phyloP scores from a whole-genome alignment of 1,140 invertebrate species.

The Odontomachus brunneus region DNA sequence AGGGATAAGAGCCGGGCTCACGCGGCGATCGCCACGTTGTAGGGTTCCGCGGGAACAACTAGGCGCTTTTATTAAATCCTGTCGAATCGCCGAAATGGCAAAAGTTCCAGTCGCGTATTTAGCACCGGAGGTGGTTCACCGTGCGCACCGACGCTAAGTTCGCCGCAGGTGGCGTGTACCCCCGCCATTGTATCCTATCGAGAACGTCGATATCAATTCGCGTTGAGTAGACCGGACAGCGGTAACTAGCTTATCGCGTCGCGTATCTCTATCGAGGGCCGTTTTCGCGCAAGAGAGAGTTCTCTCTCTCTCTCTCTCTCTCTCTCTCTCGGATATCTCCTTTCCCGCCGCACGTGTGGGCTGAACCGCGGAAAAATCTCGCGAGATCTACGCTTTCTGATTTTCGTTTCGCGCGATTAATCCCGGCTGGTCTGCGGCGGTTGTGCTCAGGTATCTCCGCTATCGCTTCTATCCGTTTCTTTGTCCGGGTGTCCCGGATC shows the following conservation, averaged over 20 bases:
- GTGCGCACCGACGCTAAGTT: conserved; percentile 27
- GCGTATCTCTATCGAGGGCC: too few relatives aligned
- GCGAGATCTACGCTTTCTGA: not conserved
- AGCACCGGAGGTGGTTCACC: conserved; percentile 38
- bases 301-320: too few relatives aligned
- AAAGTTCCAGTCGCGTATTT: conserved; percentile 78
- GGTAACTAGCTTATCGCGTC: conserved; percentile 1
- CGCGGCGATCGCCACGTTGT: conserved; percentile 32
- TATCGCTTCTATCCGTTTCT: not conserved
- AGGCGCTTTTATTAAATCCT: conserved; percentile 79
- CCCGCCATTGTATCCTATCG: conserved; percentile 13
- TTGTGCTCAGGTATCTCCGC: not conserved
- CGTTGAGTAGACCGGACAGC: not conserved
- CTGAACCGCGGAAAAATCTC: conserved; percentile 15
- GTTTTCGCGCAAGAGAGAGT: too few relatives aligned
- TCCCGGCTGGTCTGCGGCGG: not conserved
- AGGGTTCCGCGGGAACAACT: conserved; percentile 63
- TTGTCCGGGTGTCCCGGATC: conserved; percentile 6
- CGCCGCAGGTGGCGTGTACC: conserved; percentile 47
- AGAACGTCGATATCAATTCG: conserved; percentile 56
- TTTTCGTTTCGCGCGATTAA: conserved; percentile 36
- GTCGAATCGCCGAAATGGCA: conserved; percentile 74
- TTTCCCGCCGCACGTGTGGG: too few relatives aligned
- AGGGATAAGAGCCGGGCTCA: conserved; percentile 51
- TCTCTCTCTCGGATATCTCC: not conserved